Base-by-base conservation (phyloP, 2,888 invertebrate genomes). In the Germaria angustata region DNA sequence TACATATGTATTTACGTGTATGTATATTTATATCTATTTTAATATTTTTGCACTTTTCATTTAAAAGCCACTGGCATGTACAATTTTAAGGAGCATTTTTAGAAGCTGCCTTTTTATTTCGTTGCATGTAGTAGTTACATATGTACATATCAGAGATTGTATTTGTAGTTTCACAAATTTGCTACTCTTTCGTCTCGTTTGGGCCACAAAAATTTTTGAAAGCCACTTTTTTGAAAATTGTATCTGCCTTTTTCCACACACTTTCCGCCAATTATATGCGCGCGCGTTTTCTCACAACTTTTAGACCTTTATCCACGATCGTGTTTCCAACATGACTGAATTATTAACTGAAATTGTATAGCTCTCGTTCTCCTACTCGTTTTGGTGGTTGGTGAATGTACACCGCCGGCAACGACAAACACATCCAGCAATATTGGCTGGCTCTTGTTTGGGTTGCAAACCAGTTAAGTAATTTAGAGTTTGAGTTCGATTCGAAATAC, bases 321-420 rank as follows among this genome's bases (percentile, higher is more conserved):
- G 82, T 79, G 78, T 78, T 81, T 82, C 75, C 69, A 79, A 76
- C 75, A 81, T 82, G 63, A 82, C 81, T 81, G 59, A 81, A 66
- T 59, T 65, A 76, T 17, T 57, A 34, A 55, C 34, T 55, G 65
- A 76, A 76, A 59, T 66, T 63, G 51, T 63, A 34, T 53, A 53
- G 63, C 72, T 51, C 51, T 39, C 34, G 36, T 71, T 73, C 39
- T 63, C 4, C 9, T 49, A 20, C n/a, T 22, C 13, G 13, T 34
- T 72, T 61, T 55, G 55, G 24, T 75, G 65, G 75, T 57, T 75
- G 65, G 75, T 66, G 36, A 66, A 75, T 46, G 65, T 36, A 46
- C 24, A 75, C 24, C 63, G 53, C 36, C 46, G 46, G 75, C 28
- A 63, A 63, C 41, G 41, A 32, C 72, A 17, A 55, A 36, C 53